phyloP scores from a whole-genome alignment of 1,140 invertebrate species.

The Ruditapes philippinarum region DNA sequence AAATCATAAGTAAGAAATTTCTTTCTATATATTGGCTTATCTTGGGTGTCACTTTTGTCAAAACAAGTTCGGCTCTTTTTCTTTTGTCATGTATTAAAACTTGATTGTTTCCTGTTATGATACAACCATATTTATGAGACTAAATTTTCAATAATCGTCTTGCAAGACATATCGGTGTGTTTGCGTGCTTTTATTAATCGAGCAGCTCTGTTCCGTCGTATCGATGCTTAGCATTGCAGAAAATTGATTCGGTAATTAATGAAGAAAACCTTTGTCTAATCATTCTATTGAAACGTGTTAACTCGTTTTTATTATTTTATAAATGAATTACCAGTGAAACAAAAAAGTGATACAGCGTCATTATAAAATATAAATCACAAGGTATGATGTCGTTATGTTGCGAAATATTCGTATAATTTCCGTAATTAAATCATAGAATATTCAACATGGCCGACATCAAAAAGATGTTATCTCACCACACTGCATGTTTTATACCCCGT shows the following conservation, averaged over 20 bases:
- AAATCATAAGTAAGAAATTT: no score
- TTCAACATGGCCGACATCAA: slow-evolving; percentile 57
- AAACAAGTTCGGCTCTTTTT: no score
- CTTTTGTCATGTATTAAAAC: no score
- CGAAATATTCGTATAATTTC: slow-evolving; percentile 40
- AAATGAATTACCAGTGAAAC: slow-evolving; percentile 21
- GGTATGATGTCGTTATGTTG: slow-evolving; percentile 12
- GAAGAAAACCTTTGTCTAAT: slow-evolving; percentile 4
- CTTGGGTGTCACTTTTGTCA: no score
- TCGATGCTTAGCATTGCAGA: not conserved
- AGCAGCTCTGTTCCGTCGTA: not conserved
- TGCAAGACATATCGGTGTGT: no score
- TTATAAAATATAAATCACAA: slow-evolving; percentile 29
- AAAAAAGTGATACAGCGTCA: not conserved
- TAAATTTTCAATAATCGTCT: no score
- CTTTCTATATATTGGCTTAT: no score
- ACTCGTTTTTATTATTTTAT: not conserved
- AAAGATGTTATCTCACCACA: slow-evolving; percentile 45
- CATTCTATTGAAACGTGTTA: slow-evolving; percentile 8
- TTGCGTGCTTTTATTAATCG: no score
- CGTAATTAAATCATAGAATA: slow-evolving; percentile 61
- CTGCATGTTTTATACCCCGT: slow-evolving; percentile 50
- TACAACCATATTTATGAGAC: no score
- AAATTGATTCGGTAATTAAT: slow-evolving; percentile 9
- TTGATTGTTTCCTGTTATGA: no score